phyloP scores from a whole-genome alignment of 2,113 vertebrate species.

The Gallinago paraguaiae region DNA sequence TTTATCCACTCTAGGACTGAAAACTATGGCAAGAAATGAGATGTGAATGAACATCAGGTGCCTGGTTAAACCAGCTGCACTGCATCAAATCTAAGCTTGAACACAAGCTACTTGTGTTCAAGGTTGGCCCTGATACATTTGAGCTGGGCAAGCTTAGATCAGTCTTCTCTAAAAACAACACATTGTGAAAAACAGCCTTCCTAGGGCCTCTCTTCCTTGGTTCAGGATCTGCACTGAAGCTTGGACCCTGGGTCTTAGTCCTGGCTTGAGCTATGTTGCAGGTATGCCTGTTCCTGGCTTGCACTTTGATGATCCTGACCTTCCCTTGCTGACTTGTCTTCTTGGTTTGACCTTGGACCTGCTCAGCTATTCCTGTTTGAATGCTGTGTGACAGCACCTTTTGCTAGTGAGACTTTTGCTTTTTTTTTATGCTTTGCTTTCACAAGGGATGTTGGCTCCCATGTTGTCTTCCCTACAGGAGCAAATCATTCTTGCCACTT shows the following conservation, averaged over 20 bases:
- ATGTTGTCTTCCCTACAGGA: neutral
- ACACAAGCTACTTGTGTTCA: neutral
- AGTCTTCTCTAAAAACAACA: neutral
- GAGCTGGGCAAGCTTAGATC: neutral
- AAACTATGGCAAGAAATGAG: neutral
- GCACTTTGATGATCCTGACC: neutral
- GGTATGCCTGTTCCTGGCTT: neutral
- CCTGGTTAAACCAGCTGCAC: neutral
- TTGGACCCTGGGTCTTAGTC: neutral
- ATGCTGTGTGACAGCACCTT: neutral
- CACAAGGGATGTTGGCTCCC: neutral
- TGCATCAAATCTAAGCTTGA: neutral
- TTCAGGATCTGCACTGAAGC: neutral
- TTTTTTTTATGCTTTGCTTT: neutral
- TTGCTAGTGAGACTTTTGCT: neutral
- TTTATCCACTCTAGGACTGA: neutral
- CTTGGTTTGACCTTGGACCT: neutral
- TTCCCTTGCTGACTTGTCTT: neutral
- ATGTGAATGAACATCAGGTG: neutral
- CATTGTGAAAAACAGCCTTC: neutral
- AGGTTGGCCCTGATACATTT: neutral
- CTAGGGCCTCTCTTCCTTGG: neutral
- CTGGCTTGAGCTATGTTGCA: neutral
- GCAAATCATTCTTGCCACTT: neutral
- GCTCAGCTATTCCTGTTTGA: neutral